These are phyloP conservation scores for Heliothis peltigera DNA, from an alignment of 2,888 invertebrate genomes.

Conservation along the genomic window DNA sequence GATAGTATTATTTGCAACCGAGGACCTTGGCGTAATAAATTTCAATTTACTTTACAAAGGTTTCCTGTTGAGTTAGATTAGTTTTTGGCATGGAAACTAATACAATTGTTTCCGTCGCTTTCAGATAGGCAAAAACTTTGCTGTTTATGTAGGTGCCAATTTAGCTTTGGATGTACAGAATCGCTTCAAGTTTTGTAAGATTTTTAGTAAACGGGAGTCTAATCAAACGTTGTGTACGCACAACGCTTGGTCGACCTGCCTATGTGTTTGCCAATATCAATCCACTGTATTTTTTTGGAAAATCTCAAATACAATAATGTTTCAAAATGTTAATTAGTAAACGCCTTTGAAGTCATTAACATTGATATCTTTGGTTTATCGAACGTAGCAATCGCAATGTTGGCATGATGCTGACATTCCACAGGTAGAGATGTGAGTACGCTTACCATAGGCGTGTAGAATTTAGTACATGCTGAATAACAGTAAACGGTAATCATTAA, in stretches of 20 bases:
- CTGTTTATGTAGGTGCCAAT: no score
- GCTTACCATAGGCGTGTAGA: constrained; percentile 39
- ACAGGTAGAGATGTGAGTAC: constrained; percentile 32
- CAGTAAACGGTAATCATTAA: constrained; percentile 40
- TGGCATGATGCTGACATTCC: constrained; percentile 64
- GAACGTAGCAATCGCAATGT: constrained; percentile 41
- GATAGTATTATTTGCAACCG: neutral
- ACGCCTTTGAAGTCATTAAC: constrained; percentile 5
- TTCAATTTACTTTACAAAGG: neutral
- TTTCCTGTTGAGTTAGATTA: neutral
- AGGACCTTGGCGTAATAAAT: neutral
- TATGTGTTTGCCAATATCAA: neutral
- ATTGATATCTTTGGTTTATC: constrained; percentile 33
- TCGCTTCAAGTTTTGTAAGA: no score
- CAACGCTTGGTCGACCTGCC: neutral
- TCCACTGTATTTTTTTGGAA: neutral
- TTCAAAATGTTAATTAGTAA: neutral
- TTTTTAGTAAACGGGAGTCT: no score
- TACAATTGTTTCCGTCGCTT: neutral
- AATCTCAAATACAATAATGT: neutral
- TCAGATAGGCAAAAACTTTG: neutral
- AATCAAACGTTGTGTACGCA: neutral
- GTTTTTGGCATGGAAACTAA: neutral
- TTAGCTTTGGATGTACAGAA: no score
- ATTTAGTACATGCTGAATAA: constrained; percentile 35